Evolutionary conservation across 53 echinoderm and acorn worm genomes (phyloP).

Genomic region (Actinopyga echinites): DNA sequence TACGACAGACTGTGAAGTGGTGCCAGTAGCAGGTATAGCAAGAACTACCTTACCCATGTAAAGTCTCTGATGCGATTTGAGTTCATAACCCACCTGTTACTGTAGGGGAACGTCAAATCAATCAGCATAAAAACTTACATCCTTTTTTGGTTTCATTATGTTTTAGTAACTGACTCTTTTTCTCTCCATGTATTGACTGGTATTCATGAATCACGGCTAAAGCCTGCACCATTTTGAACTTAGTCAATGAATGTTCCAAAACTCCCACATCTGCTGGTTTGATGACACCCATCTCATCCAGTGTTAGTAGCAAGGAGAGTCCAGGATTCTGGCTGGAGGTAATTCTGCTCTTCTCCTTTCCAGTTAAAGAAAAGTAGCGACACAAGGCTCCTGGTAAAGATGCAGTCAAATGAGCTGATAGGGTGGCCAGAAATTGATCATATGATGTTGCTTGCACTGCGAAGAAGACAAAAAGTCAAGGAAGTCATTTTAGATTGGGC

Average conservation of each 20-base stretch:
- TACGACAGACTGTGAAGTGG: too few relatives aligned
- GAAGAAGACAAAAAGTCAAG: too few relatives aligned
- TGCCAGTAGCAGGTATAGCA: too few relatives aligned
- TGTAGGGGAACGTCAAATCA: too few relatives aligned
- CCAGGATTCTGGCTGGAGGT: slow-evolving; percentile 13
- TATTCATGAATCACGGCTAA: slow-evolving; percentile 6
- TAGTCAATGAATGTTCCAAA: neutral
- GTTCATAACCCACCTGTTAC: too few relatives aligned
- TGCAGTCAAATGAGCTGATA: neutral
- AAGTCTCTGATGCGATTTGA: too few relatives aligned
- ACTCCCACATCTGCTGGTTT: neutral
- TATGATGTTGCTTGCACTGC: neutral
- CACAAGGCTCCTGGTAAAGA: neutral
- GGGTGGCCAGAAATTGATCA: neutral
- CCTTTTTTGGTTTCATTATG: neutral
- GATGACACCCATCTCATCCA: slow-evolving; percentile 5
- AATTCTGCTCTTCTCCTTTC: neutral
- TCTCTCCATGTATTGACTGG: neutral
- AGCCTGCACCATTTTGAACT: neutral
- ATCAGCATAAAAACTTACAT: neutral
- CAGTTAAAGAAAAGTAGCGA: neutral
- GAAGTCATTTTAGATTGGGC: too few relatives aligned
- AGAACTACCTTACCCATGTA: too few relatives aligned
- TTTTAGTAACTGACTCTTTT: too few relatives aligned
- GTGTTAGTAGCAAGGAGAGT: neutral